A percentile compares a stretch with the other conserved stretches of the same genome.
Conservation (phyloP, 2,797 vertebrate species). For the Miichthys miiuy region DNA sequence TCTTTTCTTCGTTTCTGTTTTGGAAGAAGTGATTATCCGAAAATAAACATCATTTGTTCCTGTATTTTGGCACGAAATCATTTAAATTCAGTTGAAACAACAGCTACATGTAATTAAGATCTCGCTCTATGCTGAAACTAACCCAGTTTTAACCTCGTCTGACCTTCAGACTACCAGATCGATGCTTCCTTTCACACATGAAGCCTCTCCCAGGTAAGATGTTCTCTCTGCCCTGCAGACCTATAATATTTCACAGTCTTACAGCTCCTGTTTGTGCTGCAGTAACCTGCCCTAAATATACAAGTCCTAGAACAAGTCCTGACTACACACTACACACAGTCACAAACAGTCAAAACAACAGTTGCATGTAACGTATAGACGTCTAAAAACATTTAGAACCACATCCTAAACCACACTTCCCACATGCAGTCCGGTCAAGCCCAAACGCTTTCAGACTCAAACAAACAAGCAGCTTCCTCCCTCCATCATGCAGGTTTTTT, state of each 20-base stretch:
- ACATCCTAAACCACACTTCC: background rate
- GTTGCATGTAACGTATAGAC: too few relatives aligned
- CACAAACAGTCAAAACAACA: too few relatives aligned
- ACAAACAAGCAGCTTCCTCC: background rate
- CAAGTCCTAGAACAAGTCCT: too few relatives aligned
- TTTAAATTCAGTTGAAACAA: background rate
- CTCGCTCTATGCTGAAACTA: background rate
- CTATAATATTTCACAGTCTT: background rate
- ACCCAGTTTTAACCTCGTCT: background rate
- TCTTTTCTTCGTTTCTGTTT: background rate
- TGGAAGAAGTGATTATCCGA: background rate
- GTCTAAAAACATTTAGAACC: background rate
- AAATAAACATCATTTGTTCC: background rate
- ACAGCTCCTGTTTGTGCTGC: background rate
- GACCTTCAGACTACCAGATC: background rate
- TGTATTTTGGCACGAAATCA: background rate
- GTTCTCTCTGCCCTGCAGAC: background rate
- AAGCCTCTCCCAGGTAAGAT: background rate
- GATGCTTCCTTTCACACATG: background rate
- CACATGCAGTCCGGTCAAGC: constrained; percentile 3
- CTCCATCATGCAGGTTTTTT: constrained; percentile 1
- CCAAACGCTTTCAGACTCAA: background rate
- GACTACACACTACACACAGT: too few relatives aligned
- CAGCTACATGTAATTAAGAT: too few relatives aligned
- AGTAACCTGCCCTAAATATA: background rate